Evolutionary conservation across 2,113 vertebrate species (phyloP).

Genomic region (Progne subis): DNA sequence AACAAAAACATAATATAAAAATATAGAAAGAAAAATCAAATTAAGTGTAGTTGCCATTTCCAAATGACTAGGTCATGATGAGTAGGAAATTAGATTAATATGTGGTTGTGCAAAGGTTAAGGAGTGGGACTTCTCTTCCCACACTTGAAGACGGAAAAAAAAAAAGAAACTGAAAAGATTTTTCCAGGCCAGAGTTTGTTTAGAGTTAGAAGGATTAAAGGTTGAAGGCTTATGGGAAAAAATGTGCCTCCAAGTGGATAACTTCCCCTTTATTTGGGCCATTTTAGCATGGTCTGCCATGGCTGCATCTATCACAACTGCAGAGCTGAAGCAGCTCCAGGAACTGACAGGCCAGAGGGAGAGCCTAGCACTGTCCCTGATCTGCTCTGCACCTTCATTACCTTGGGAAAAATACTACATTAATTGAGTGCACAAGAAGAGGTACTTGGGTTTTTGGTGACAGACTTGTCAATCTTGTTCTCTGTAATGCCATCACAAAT

Average conservation of each 20-base stretch:
- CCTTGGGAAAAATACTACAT: neutral
- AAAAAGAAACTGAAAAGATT: neutral
- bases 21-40: neutral
- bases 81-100: constrained; percentile 56
- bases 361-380: neutral
- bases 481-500: neutral
- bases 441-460: neutral
- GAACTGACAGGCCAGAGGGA: neutral
- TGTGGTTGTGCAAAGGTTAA: constrained; percentile 5
- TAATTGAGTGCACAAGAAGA: neutral
- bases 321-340: neutral
- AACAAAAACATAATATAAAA: neutral
- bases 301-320: neutral
- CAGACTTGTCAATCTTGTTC: neutral
- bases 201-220: constrained; percentile 38
- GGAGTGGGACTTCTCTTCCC: constrained; percentile 41
- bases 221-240: constrained; percentile 38
- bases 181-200: constrained; percentile 37
- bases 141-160: constrained; percentile 19
- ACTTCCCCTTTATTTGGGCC: neutral
- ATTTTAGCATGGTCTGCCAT: neutral
- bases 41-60: neutral
- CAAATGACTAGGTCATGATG: neutral
- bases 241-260: neutral
- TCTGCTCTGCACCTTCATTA: neutral